phyloP scores from a whole-genome alignment of 2,113 vertebrate species.

The Oreochromis tanganicae region DNA sequence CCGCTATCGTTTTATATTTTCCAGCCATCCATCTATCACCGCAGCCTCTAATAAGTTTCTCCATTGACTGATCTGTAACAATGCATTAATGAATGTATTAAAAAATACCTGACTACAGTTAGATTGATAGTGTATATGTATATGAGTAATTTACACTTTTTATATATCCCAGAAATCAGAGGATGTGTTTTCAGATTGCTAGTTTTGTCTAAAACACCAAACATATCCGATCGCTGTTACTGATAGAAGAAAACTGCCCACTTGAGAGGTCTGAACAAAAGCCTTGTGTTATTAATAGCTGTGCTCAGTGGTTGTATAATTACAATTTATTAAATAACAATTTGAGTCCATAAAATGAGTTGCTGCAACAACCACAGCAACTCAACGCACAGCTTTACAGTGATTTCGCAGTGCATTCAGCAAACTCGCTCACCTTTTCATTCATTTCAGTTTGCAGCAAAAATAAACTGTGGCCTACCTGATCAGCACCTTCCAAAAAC shows the following conservation, averaged over 20 bases:
- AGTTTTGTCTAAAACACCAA: not conserved
- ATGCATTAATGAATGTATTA: not conserved
- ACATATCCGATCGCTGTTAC: not conserved
- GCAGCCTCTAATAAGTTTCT: not conserved
- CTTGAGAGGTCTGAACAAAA: not conserved
- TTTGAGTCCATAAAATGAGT: not conserved
- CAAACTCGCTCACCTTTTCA: not conserved
- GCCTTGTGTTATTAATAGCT: not conserved
- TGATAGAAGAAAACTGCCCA: not conserved
- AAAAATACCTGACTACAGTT: not conserved
- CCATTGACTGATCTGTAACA: not conserved
- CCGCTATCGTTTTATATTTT: not conserved
- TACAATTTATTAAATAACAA: not conserved
- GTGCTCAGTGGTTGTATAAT: not conserved
- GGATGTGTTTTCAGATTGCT: not conserved
- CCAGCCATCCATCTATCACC: not conserved
- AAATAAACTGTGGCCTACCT: not conserved
- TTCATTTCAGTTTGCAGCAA: not conserved
- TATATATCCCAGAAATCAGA: not conserved
- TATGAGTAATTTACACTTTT: not conserved
- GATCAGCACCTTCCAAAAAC: not conserved
- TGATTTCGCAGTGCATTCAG: not conserved
- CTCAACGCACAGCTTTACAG: not conserved
- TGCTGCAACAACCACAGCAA: not conserved
- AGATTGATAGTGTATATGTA: not conserved